Percentiles rank a stretch among this genome's conserved stretches.
Evolutionary conservation across 1,140 invertebrate genomes (phyloP).

Genomic region (Frieseomelitta varia): DNA sequence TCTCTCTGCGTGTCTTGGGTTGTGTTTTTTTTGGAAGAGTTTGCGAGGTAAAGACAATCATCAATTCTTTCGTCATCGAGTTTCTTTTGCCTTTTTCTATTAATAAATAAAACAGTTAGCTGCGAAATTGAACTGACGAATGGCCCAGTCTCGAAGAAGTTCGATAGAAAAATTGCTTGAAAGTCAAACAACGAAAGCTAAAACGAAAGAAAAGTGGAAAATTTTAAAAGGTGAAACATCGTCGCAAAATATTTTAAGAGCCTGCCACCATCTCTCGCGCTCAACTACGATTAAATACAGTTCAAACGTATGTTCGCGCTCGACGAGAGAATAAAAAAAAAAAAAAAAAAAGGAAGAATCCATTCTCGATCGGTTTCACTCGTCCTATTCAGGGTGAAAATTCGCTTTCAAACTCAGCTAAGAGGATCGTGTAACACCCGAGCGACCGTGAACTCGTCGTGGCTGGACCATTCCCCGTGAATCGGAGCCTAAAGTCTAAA

Average conservation of each 20-base stretch:
- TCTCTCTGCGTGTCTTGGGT: constrained; percentile 40
- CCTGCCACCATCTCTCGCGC: no score
- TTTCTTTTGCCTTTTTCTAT: not conserved
- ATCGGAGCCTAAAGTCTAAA: constrained; percentile 10
- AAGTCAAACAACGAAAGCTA: no score
- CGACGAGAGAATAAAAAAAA: no score
- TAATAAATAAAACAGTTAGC: not conserved
- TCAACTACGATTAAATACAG: no score
- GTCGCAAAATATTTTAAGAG: no score
- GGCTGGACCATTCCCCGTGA: constrained; percentile 10
- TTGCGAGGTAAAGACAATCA: not conserved
- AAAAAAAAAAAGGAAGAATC: not conserved
- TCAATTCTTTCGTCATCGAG: not conserved
- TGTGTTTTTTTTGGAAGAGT: not conserved
- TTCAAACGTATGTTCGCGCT: no score
- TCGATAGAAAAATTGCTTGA: not conserved
- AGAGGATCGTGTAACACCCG: not conserved
- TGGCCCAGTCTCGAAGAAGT: not conserved
- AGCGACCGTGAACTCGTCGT: constrained; percentile 8
- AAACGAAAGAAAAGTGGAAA: no score
- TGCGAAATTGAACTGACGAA: not conserved
- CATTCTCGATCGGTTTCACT: not conserved
- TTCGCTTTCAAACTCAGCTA: not conserved
- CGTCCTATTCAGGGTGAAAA: not conserved
- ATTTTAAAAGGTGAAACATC: not conserved